phyloP scores from a whole-genome alignment of 2,797 vertebrate species.

The Peromyscus melanophrys region DNA sequence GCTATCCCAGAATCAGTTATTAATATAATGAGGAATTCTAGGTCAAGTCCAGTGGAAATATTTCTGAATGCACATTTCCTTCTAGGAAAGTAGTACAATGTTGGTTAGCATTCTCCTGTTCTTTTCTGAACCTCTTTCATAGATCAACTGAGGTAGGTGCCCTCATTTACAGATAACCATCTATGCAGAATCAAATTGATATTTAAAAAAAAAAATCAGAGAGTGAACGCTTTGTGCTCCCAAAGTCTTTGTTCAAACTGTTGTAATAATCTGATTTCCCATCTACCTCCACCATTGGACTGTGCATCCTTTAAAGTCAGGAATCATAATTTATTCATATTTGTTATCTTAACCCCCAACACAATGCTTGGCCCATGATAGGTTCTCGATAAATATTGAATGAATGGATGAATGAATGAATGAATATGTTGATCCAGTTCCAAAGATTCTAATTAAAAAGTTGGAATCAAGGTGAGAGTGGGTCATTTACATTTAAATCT shows the following conservation, averaged over 20 bases:
- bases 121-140: conserved; percentile 53
- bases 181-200: conserved; percentile 22
- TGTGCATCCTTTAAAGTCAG: conserved; percentile 5
- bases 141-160: conserved; percentile 22
- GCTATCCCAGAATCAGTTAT: conserved; percentile 64
- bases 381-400: conserved; percentile 64
- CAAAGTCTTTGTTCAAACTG: background rate
- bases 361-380: conserved; percentile 2
- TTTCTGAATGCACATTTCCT: conserved; percentile 66
- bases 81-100: conserved; percentile 30
- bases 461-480: conserved; percentile 42
- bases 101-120: background rate
- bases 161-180: background rate
- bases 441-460: conserved; percentile 76
- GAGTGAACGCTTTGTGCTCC: background rate
- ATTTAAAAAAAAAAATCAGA: background rate
- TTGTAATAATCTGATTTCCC: background rate
- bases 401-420: conserved; percentile 44
- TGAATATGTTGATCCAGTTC: conserved; percentile 61
- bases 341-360: conserved; percentile 48
- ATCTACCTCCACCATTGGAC: background rate
- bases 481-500: conserved; percentile 68
- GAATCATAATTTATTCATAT: conserved; percentile 57
- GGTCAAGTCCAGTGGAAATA: conserved; percentile 77
- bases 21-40: conserved; percentile 75